Base-by-base conservation (phyloP, 2,888 invertebrate species). In the Eupithecia pulchellata region DNA sequence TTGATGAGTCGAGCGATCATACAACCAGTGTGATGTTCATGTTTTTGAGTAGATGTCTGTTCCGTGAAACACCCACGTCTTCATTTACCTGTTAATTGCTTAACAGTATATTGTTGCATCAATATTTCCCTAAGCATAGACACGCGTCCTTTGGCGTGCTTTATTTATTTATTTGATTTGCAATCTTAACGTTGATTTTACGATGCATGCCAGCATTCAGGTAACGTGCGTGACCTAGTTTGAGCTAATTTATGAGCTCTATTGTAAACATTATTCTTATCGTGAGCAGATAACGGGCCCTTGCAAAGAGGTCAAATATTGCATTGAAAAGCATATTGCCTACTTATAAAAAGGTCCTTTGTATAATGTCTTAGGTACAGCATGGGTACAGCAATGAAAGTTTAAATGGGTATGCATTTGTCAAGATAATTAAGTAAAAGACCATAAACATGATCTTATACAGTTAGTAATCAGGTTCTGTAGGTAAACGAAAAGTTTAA, bases 191-290 rank as follows among this genome's bases (percentile, higher is more conserved):
- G 42, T 2, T 65, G 20, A 55, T 67, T 67, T 47, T 66, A 66
- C 34, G 57, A 47, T 32, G 25, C 9, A 6, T 42, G 17, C 42
- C 29, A 32, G 30, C 52, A 61, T 67, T 67, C 36, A 62, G 52
- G 27, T 57, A 47, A 55, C n/a, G 52, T 27, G 61, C 36, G 52
- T 67, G 67, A 67, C 67, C 61, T 62, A 61, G 27, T 62, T 30
- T 65, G 32, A 27, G 64, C 55, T 64, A 47, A 47, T 32, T 65
- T 65, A 65, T 34, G 32, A 61, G 61, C 61, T n/a, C 34, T 36
- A 61, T 61, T 32, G 61, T 61, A 13, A 32, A 20, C 61, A 34
- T 61, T 61, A 34, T 20, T 32, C 61, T 61, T 61, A 61, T 61
- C 61, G n/a, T 60, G 32, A 60, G 34, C n/a, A 60, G 55, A 55